Percentiles rank a stretch among this genome's conserved stretches.
These are phyloP conservation scores for Andrena dorsata DNA, from an alignment of 2,888 invertebrate species.

Conservation along the genomic window DNA sequence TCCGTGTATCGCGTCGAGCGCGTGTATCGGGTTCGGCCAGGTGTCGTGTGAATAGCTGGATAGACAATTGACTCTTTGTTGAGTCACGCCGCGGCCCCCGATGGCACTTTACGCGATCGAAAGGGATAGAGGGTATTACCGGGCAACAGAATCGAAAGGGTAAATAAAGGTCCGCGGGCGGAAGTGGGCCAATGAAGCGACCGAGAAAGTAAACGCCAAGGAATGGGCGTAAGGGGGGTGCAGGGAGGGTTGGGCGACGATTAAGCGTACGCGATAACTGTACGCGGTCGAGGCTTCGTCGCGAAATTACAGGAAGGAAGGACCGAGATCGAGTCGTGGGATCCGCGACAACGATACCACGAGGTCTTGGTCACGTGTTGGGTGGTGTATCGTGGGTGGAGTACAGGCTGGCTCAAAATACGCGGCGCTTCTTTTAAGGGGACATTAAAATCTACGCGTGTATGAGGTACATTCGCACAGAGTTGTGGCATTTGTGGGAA, in stretches of 20 bases:
- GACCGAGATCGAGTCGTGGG: conserved; percentile 7
- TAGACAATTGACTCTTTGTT: conserved; percentile 65
- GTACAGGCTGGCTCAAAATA: background rate
- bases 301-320: conserved; percentile 28
- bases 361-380: conserved; percentile 65
- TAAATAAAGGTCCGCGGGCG: conserved; percentile 52
- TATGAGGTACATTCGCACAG: no score
- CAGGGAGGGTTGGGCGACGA: background rate
- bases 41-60: conserved; percentile 56
- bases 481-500: no score
- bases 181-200: conserved; percentile 25
- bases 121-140: conserved; percentile 56
- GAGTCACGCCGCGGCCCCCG: conserved; percentile 49
- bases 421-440: background rate
- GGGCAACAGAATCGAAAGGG: conserved; percentile 50
- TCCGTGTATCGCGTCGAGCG: background rate
- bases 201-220: conserved; percentile 10
- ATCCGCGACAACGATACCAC: conserved; percentile 44
- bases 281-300: conserved; percentile 9
- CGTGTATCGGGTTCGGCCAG: background rate
- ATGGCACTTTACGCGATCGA: conserved; percentile 59
- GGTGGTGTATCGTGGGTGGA: background rate
- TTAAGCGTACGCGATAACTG: conserved; percentile 9
- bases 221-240: background rate
- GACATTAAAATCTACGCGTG: no score